Evolutionary conservation across 35 echinoderm and acorn worm species (phyloP).

Genomic region (Antedon bifida): DNA sequence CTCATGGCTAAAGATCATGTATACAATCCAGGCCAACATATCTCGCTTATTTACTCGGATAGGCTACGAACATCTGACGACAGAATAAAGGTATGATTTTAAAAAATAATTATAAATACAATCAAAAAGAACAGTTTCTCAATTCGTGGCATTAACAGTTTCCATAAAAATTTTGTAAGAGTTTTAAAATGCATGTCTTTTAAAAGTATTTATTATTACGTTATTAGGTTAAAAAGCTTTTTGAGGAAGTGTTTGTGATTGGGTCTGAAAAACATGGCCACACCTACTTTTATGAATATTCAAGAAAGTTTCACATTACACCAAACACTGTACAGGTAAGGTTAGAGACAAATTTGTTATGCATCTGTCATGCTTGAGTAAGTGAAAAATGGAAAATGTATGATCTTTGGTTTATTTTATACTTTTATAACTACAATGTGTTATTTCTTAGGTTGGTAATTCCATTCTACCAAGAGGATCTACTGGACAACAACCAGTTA

Average conservation of each 20-base stretch:
- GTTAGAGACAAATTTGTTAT: neutral
- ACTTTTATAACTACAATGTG: no score
- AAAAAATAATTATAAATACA: no score
- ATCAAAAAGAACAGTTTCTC: neutral
- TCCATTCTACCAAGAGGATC: slow-evolving; percentile 32
- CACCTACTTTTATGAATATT: slow-evolving; percentile 28
- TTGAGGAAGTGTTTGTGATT: slow-evolving; percentile 13
- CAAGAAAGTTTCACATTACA: slow-evolving; percentile 67
- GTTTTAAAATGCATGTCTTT: neutral
- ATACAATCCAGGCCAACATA: slow-evolving; percentile 69
- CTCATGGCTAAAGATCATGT: slow-evolving; percentile 69
- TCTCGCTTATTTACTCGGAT: slow-evolving; percentile 64
- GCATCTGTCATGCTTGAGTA: neutral
- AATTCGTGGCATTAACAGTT: neutral
- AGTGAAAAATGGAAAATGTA: neutral
- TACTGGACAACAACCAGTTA: neutral
- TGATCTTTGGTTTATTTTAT: no score
- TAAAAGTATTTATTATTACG: neutral
- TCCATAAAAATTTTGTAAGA: neutral
- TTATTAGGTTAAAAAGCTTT: slow-evolving; percentile 36
- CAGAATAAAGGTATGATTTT: slow-evolving; percentile 59
- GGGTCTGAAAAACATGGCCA: slow-evolving; percentile 7
- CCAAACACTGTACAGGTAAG: slow-evolving; percentile 55
- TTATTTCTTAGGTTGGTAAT: slow-evolving; percentile 46
- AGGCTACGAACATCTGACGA: slow-evolving; percentile 61